phyloP scores from a whole-genome alignment of 2,888 invertebrate genomes.

The Amblyteles armatorius region DNA sequence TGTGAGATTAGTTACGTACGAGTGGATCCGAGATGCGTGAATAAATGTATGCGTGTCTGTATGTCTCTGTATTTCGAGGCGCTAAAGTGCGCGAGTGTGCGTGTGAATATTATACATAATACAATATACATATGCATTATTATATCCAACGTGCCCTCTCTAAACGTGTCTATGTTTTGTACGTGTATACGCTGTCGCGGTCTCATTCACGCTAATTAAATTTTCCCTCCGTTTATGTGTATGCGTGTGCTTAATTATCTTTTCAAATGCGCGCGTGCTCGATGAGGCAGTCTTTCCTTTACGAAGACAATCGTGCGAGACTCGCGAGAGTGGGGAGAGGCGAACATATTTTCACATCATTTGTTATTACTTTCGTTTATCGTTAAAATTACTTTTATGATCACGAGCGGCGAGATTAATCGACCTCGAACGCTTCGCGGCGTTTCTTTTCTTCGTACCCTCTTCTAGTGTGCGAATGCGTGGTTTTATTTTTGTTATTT shows the following conservation, averaged over 20 bases:
- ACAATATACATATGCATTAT: conserved; percentile 20
- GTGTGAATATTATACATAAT: conserved; percentile 50
- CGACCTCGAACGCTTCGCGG: background rate
- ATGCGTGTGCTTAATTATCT: background rate
- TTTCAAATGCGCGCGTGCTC: conserved; percentile 5
- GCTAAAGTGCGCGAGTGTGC: conserved; percentile 46
- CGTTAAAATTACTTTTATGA: background rate
- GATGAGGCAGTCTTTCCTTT: background rate
- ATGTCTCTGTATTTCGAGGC: conserved; percentile 41
- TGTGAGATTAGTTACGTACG: conserved; percentile 29
- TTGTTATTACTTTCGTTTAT: conserved; percentile 18
- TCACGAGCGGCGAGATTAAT: background rate
- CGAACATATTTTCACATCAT: background rate
- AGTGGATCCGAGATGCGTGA: conserved; percentile 23
- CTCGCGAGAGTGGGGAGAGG: background rate
- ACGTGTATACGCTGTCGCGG: conserved; percentile 8
- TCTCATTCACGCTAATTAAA: conserved; percentile 6
- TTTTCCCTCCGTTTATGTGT: conserved; percentile 4
- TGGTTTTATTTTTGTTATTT: background rate
- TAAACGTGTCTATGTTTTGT: conserved; percentile 35
- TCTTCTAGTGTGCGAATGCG: conserved; percentile 1
- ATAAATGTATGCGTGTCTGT: conserved; percentile 28
- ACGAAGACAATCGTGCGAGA: background rate
- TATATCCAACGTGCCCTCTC: conserved; percentile 36
- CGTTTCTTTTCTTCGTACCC: conserved; percentile 1